Evolutionary conservation across 2,888 invertebrate species (phyloP).

Genomic region (Halocaridina rubra): DNA sequence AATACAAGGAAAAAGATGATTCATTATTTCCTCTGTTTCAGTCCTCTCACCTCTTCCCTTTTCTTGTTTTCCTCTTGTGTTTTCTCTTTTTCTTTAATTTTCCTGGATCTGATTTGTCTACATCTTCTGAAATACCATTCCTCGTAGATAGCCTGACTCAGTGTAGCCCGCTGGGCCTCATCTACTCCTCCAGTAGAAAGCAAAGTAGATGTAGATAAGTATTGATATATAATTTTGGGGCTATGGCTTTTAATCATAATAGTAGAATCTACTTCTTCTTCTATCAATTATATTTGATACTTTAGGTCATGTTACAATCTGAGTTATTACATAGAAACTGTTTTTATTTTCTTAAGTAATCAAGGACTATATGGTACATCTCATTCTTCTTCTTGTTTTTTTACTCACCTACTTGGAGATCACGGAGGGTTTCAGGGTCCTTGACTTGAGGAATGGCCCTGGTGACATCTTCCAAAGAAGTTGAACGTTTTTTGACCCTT

Average conservation of each 20-base stretch:
- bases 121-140: slow-evolving; percentile 47
- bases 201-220: not conserved
- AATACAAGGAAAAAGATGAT: too few species aligned
- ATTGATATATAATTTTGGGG: not conserved
- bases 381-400: too few species aligned
- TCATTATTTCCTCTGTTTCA: not conserved
- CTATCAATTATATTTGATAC: too few species aligned
- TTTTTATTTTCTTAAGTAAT: too few species aligned
- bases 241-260: too few species aligned
- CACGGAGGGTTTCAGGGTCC: slow-evolving; percentile 3
- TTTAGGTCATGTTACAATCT: too few species aligned
- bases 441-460: slow-evolving; percentile 42
- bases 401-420: slow-evolving; percentile 31
- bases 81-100: not conserved
- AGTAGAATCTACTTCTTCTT: too few species aligned
- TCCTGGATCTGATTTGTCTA: not conserved
- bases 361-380: too few species aligned
- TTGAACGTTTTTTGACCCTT: slow-evolving; percentile 13
- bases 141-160: slow-evolving; percentile 54
- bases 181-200: not conserved
- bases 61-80: not conserved
- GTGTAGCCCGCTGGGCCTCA: slow-evolving; percentile 32
- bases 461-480: slow-evolving; percentile 45
- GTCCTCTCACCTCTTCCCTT: slow-evolving; percentile 23
- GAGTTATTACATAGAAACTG: too few species aligned